A percentile compares a stretch with the other conserved stretches of the same genome.
These are phyloP conservation scores for Amazona ochrocephala DNA, from an alignment of 2,797 vertebrate genomes.

Conservation along the genomic window DNA sequence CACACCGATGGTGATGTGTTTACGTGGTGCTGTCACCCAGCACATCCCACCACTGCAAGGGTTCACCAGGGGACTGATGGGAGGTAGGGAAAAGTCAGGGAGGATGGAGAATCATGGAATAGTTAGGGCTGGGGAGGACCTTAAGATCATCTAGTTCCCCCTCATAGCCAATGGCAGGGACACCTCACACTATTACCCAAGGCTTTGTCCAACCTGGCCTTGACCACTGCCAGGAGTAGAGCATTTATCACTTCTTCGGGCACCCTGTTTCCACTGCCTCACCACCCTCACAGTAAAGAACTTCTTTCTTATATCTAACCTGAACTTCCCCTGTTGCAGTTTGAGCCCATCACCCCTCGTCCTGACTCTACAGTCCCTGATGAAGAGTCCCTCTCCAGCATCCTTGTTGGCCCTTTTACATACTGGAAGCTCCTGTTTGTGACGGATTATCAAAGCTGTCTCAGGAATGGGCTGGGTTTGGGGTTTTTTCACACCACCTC, in stretches of 20 bases:
- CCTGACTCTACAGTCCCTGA: not conserved
- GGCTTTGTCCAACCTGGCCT: not conserved
- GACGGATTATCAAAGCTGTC: not conserved
- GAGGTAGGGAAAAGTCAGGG: not conserved
- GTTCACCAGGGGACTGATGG: not conserved
- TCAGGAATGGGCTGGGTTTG: not conserved
- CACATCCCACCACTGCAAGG: accelerated
- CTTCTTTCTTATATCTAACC: not conserved
- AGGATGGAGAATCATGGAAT: not conserved
- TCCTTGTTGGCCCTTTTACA: not conserved
- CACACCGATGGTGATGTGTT: accelerated
- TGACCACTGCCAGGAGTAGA: not conserved
- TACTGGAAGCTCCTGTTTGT: not conserved
- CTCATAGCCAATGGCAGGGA: not conserved
- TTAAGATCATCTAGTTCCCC: not conserved
- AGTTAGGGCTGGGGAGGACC: not conserved
- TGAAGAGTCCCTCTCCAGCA: not conserved
- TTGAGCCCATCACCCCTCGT: not conserved
- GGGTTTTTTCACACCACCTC: not conserved
- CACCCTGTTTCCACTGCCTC: not conserved
- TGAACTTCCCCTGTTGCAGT: not conserved
- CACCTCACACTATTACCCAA: not conserved
- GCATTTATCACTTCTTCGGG: not conserved
- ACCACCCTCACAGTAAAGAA: not conserved
- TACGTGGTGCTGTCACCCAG: not conserved